A percentile compares a stretch with the other conserved stretches of the same genome.
Conservation (phyloP, 1,140 invertebrate species). For the Drosophila athabasca region DNA sequence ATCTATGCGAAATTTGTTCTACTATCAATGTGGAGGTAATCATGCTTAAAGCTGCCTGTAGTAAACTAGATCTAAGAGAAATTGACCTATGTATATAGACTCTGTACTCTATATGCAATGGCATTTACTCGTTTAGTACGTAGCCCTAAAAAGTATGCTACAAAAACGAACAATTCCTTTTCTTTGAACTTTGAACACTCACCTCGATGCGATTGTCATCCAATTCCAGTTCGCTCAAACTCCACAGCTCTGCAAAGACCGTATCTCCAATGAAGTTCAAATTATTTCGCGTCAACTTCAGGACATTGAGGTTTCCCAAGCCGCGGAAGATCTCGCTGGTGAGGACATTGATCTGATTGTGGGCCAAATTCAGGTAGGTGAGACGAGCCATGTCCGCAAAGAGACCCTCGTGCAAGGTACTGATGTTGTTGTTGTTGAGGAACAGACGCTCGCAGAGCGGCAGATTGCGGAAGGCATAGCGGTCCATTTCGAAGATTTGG, state of each 20-base stretch:
- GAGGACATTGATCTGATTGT: constrained; percentile 88
- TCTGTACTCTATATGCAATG: too few species aligned
- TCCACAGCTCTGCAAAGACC: constrained; percentile 90
- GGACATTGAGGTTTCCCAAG: constrained; percentile 86
- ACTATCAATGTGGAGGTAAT: too few species aligned
- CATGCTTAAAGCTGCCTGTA: too few species aligned
- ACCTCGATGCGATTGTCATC: constrained; percentile 88
- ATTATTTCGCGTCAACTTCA: constrained; percentile 88
- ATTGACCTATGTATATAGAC: too few species aligned
- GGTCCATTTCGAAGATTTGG: constrained; percentile 88
- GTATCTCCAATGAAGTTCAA: constrained; percentile 89
- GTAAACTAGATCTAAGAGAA: too few species aligned
- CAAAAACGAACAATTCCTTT: too few species aligned
- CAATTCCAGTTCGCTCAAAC: constrained; percentile 88
- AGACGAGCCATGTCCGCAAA: constrained; percentile 88
- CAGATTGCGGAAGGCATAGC: constrained; percentile 88
- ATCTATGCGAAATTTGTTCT: too few species aligned
- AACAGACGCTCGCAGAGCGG: constrained; percentile 87
- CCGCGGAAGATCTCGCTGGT: constrained; percentile 89
- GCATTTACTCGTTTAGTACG: too few species aligned
- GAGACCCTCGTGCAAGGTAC: constrained; percentile 88
- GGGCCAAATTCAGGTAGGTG: constrained; percentile 88
- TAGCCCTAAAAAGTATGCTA: too few species aligned
- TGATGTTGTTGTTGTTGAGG: constrained; percentile 89
- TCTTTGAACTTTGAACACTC: constrained; percentile 28